Evolutionary conservation across 2,113 vertebrate genomes (phyloP), one percentile per base, ranked within the genome.

Genomic region (Zosterops borbonicus): DNA sequence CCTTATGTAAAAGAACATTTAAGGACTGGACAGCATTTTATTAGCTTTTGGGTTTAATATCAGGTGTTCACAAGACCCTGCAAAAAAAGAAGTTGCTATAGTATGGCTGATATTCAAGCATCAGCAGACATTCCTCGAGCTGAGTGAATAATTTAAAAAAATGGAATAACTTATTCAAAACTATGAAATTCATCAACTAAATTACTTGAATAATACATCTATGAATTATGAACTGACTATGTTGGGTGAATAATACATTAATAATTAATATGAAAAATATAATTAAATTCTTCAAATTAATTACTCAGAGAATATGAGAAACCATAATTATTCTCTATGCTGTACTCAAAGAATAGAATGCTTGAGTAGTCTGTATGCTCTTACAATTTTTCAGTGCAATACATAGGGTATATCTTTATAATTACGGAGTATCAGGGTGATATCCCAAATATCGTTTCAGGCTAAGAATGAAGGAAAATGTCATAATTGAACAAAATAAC

Each of bases 201-300:
- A 96, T 97, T 96, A 96, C 94, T 96, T 95, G 96, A 96, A 91
- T 97, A 97, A 97, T 97, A 95, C 81, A 80, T 96, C 80, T 91
- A 96, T 97, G 94, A 97, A 96, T 96, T 97, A 97, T 93, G 88
- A 92, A 95, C 86, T 87, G 92, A 83, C 89, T 89, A 80, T 83
- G 92, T 92, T 62, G 83, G 90, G 91, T 96, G 96, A 96, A 96
- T 95, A 97, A 95, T 97, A 91, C 87, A 96, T 97, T 96, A 97
- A 97, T 95, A 97, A 97, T 97, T 97, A 96, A 97, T 95, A 95
- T 95, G 92, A 95, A 96, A 96, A 96, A 97, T 95, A 96, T 97
- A 97, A 97, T 97, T 94, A 95, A 96, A 97, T 97, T 96, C 92
- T 86, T 92, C 96, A 96, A 96, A 94, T 96, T 97, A 97, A 97